Evolutionary conservation across 2,888 invertebrate genomes (phyloP), one percentile per base, ranked within the genome.

Genomic region (Notodonta dromedarius): DNA sequence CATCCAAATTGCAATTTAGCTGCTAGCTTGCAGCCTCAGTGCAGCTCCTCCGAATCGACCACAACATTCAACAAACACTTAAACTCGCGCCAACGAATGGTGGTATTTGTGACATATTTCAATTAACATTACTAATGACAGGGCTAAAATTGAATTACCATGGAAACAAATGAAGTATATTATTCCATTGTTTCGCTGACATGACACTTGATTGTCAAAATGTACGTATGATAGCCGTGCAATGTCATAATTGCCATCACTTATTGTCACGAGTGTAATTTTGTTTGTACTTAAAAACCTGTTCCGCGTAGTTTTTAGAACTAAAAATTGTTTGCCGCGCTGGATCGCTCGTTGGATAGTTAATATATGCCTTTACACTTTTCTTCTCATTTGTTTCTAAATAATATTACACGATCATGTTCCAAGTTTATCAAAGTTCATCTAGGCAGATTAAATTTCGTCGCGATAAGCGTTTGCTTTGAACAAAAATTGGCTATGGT

Each of bases 401-500:
- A 50, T 50, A 16, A 16, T 50, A 46, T 16, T 50, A 52, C 32
- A 13, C 52, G 13, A 32, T 13, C 52, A 32, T 52, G 24, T 52
- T 52, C 52, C 32, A 32, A 52, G 50, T 50, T 16, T 6, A 32
- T 52, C 12, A 52, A 6, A 35, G 35, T 35, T 32, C 12, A 52
- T 32, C 24, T 32, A 52, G 16, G 58, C 53, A 48, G 56, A 63
- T 60, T 56, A 40, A 55, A 62, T 56, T 13, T 62, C 66, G 56
- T 67, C 63, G 61, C 65, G 54, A 60, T 58, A 42, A 62, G 69
- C 61, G 61, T 65, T 60, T 58, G 55, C 66, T 71, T 66, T 64
- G 65, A 74, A 74, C 67, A 67, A 69, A 66, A 69, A 63, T 70
- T 67, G 73, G 68, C 71, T 71, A 67, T 66, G 66, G 57, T 64